phyloP scores from a whole-genome alignment of 2,888 invertebrate genomes.

The Hirtodrosophila cameraria region DNA sequence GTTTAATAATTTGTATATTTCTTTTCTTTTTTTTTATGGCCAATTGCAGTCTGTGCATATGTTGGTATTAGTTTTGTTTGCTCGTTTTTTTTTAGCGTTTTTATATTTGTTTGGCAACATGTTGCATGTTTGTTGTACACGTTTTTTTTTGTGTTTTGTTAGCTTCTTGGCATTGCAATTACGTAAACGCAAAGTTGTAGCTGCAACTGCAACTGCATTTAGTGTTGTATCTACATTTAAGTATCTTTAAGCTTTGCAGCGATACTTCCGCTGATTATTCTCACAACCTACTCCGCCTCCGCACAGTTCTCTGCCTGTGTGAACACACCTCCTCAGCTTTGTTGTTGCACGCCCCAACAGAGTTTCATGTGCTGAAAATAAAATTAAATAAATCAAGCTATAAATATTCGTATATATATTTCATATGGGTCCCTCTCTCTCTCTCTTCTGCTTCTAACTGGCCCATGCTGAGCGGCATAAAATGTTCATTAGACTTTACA shows the following conservation, averaged over 20 bases:
- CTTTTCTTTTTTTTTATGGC: background rate
- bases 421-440: slow-evolving; percentile 1
- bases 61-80: slow-evolving; percentile 23
- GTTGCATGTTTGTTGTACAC: slow-evolving; percentile 51
- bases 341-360: slow-evolving; percentile 19
- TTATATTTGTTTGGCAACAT: no score
- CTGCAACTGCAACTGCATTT: slow-evolving; percentile 2
- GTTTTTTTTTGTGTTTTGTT: background rate
- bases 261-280: slow-evolving; percentile 28
- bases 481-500: slow-evolving; percentile 64
- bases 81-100: slow-evolving; percentile 4
- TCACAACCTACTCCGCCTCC: slow-evolving; percentile 6
- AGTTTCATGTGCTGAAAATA: slow-evolving; percentile 32
- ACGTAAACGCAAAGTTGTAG: slow-evolving; percentile 32
- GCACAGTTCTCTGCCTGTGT: slow-evolving; percentile 1
- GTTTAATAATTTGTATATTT: slow-evolving; percentile 51
- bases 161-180: slow-evolving; percentile 51
- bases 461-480: slow-evolving; percentile 67
- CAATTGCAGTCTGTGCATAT: slow-evolving; percentile 38
- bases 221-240: background rate
- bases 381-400: slow-evolving; percentile 64
- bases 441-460: no score
- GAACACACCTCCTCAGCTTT: slow-evolving; percentile 29
- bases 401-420: slow-evolving; percentile 49
- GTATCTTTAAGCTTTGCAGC: slow-evolving; percentile 11